These are phyloP conservation scores for Pagrus major DNA, from an alignment of 2,113 vertebrate genomes.

Conservation along the genomic window DNA sequence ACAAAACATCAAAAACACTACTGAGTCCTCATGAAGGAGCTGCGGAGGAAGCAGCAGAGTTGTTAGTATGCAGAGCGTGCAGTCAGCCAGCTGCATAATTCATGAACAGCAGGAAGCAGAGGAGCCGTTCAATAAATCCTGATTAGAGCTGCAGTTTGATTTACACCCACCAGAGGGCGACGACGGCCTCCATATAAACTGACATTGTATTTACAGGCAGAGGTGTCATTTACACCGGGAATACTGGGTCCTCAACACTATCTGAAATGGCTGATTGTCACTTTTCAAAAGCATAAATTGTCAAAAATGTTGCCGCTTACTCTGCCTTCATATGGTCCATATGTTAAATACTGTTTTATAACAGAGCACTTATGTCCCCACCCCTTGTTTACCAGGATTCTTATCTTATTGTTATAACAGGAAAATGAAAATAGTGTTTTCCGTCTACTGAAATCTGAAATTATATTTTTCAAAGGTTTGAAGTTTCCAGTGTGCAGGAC, in stretches of 20 bases:
- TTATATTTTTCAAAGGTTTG: neutral
- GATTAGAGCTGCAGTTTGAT: neutral
- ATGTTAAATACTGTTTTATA: no score
- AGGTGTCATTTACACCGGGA: no score
- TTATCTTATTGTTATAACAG: no score
- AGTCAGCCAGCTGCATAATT: conserved; percentile 54
- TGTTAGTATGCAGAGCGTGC: conserved; percentile 36
- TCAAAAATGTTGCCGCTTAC: no score
- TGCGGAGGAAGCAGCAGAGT: conserved; percentile 19
- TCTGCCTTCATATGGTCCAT: no score
- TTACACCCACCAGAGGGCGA: conserved; percentile 48
- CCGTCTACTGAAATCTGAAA: neutral
- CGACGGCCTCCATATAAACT: neutral
- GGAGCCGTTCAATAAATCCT: neutral
- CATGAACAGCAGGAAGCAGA: conserved; percentile 27
- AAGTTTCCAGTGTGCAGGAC: neutral
- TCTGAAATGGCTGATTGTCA: no score
- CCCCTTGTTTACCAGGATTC: no score
- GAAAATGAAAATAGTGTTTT: neutral
- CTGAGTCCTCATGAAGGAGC: neutral
- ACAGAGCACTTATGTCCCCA: no score
- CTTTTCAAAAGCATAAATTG: no score
- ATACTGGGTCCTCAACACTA: no score
- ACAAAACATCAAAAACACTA: conserved; percentile 22
- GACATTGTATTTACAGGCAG: no score